Percentiles rank a stretch among this genome's conserved stretches.
phyloP scores from a whole-genome alignment of 2,888 invertebrate genomes.

The Tethea ocularis region DNA sequence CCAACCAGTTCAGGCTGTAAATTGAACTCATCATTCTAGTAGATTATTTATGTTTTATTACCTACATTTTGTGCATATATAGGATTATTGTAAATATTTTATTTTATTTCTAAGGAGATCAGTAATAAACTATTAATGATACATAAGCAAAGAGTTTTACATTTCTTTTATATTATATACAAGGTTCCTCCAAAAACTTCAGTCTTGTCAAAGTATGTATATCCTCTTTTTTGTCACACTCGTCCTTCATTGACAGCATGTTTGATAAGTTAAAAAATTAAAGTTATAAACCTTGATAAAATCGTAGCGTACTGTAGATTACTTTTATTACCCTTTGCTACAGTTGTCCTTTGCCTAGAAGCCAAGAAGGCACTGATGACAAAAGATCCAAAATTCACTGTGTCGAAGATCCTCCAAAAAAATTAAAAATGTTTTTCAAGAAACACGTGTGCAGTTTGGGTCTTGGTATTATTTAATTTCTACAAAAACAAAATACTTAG shows the following conservation, averaged over 20 bases:
- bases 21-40: not conserved
- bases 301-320: too few relatives aligned
- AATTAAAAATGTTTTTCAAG: conserved; percentile 25
- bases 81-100: not conserved
- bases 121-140: not conserved
- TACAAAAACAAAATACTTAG: not conserved
- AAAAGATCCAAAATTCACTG: not conserved
- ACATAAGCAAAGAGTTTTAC: not conserved
- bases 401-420: not conserved
- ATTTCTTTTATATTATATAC: not conserved
- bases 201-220: too few relatives aligned
- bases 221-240: too few relatives aligned
- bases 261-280: too few relatives aligned
- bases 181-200: too few relatives aligned
- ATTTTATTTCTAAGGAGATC: not conserved
- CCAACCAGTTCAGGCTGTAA: conserved; percentile 39
- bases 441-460: conserved; percentile 45
- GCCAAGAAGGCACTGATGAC: too few relatives aligned
- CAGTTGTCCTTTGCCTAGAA: too few relatives aligned
- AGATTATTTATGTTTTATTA: conserved; percentile 18
- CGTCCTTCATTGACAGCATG: too few relatives aligned
- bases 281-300: too few relatives aligned
- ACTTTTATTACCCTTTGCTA: too few relatives aligned
- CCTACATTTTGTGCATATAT: not conserved
- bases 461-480: conserved; percentile 37